Base-by-base conservation (phyloP, 64 coral and sea anemone genomes). In the Porites lutea region DNA sequence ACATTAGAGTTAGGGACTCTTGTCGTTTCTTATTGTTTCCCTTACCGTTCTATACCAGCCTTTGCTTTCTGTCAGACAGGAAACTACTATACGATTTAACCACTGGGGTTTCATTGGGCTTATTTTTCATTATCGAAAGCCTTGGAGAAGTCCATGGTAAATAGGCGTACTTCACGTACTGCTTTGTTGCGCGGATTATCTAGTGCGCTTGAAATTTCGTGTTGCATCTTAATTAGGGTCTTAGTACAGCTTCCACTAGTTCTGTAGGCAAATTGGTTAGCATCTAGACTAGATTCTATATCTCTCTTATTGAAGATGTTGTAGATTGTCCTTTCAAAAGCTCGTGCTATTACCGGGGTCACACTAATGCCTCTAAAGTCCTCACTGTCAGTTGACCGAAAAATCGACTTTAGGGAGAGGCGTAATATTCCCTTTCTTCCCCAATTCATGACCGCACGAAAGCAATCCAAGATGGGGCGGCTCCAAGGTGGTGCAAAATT, bases 321-420 rank as follows among this genome's bases (percentile, higher is more conserved):
- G 60, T 92, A 92, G 4, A 92, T 79, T 20, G 23, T 61, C 62
- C 68, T 92, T 52, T 92, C 81, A 62, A 92, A 86, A 15, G n/a
- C 13, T 51, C 81, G 72, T 7, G 90, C 80, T 55, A 86, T 92
- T 18, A 92, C 71, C 37, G 80, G 90, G 48, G 90, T 86, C 15
- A 92, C 72, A 78, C 76, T 86, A 45, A 92, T 86, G 21, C 90
- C 90, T 76, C 90, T 45, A 83, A 50, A 92, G 71, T 86, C 67
- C 66, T 72, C 13, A 37, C 57, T 20, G 13, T 78, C 74, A 3
- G 5, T 53, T 22, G 90, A 79, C 16, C 79, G 9, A 85, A 37
- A 37, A 37, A 37, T 37, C 27, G 27, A 37, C 71, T 48, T 92
- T 92, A 46, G 79, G 90, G 15, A 85, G 79, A 55, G 90, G 79